Evolutionary conservation across 2,797 vertebrate species (phyloP), one percentile per base, ranked within the genome.

Genomic region (Melanitta fusca): DNA sequence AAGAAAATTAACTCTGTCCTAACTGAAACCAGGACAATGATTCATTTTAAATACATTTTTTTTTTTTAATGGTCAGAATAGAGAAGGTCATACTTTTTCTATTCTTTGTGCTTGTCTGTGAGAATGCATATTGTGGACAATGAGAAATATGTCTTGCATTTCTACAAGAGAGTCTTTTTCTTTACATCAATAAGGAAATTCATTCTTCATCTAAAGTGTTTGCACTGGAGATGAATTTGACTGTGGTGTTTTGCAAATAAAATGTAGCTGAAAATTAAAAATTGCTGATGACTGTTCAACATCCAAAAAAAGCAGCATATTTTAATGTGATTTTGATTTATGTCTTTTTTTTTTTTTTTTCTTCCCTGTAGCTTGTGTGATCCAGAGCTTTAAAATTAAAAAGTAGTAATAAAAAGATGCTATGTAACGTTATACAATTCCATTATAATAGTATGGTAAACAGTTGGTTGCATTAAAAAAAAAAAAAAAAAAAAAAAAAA

Each of bases 111-210:
- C 64, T 82, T 95, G 45, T 36, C 32, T 60, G 13, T 53, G 38
- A 21, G 25, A 88, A 57, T 73, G 45, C 5, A 61, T 87, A 56
- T 28, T 47, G 39, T 34, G 22, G 73, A 34, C 36, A 95, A 54
- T 60, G 64, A 91, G 71, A 89, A 34, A 54, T 62, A 80, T 1
- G 2, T 53, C 80, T 61, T 87, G 81, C 38, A 69, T 69, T 86
- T 81, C 49, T 72, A 57, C 16, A 4, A 49, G 13, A 77, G 28
- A 65, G 71, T 57, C n/a, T 61, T 78, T 85, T 87, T 74, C 28
- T 80, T 95, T 89, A 62, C 88, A 95, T 85, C 70, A 84, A 70
- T 79, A 91, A 6, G 25, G 32, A 94, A 81, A 85, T 84, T 68
- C 49, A 91, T 74, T 70, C 20, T 86, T 89, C 32, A 79, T 65